A percentile compares a stretch with the other conserved stretches of the same genome.
phyloP scores from a whole-genome alignment of 2,888 invertebrate genomes.

The Trichopria drosophilae region DNA sequence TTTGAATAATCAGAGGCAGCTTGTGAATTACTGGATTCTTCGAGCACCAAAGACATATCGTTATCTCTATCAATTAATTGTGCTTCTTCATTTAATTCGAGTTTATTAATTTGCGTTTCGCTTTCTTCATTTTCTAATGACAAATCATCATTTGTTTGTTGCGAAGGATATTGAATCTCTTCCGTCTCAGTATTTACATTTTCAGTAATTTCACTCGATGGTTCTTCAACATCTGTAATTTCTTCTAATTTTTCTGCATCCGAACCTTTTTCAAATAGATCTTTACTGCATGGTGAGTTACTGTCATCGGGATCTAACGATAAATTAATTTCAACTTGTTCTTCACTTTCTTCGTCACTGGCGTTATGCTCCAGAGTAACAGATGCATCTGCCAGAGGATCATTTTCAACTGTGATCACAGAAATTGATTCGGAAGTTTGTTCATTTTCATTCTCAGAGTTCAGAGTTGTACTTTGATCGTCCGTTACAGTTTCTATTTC shows the following conservation, averaged over 20 bases:
- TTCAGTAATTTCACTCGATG: no score
- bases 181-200: no score
- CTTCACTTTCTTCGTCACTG: constrained; percentile 18
- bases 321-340: constrained; percentile 30
- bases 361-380: neutral
- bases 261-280: constrained; percentile 3
- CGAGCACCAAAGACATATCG: constrained; percentile 15
- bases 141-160: no score
- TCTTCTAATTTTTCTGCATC: constrained; percentile 10
- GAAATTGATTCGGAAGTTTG: no score
- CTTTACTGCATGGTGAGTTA: constrained; percentile 6
- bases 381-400: neutral
- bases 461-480: neutral
- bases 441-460: neutral
- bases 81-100: constrained; percentile 1
- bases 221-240: constrained; percentile 10
- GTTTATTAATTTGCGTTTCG: no score
- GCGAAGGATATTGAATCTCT: no score
- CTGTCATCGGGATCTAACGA: constrained; percentile 34
- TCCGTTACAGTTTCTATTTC: neutral
- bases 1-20: no score
- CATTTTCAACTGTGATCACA: constrained; percentile 5
- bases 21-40: constrained; percentile 24
- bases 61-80: constrained; percentile 12
- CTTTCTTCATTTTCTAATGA: no score